A percentile compares a stretch with the other conserved stretches of the same genome.
These are phyloP conservation scores for Athene cunicularia DNA, from an alignment of 2,113 vertebrate genomes.

Conservation along the genomic window DNA sequence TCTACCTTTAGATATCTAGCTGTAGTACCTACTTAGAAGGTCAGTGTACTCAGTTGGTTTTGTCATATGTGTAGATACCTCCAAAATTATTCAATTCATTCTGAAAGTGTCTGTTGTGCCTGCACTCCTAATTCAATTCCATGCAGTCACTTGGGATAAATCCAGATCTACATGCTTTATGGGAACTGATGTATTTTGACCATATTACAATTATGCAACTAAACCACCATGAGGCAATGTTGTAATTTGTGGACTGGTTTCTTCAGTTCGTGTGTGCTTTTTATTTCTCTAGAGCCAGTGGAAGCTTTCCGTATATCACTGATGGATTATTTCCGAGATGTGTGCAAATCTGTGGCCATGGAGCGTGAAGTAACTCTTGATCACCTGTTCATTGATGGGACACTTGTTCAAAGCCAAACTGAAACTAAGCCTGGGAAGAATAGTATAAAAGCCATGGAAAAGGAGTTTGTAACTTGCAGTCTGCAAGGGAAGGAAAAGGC, in stretches of 20 bases:
- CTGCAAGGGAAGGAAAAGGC: conserved; percentile 73
- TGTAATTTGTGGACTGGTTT: neutral
- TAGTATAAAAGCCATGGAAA: conserved; percentile 78
- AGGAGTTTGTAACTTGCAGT: conserved; percentile 77
- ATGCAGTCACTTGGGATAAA: neutral
- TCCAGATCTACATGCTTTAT: neutral
- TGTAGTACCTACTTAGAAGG: neutral
- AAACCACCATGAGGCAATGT: neutral
- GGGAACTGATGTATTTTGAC: neutral
- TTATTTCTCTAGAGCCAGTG: conserved; percentile 75
- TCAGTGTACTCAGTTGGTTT: neutral
- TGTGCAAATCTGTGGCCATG: conserved; percentile 46
- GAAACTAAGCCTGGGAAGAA: conserved; percentile 74
- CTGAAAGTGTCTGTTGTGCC: neutral
- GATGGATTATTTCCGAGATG: conserved; percentile 70
- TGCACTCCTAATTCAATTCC: neutral
- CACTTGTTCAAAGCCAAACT: conserved; percentile 73
- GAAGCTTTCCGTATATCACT: conserved; percentile 71
- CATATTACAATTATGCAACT: neutral
- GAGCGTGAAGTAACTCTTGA: conserved; percentile 64
- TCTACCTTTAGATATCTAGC: neutral
- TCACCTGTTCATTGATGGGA: conserved; percentile 77
- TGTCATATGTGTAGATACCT: neutral
- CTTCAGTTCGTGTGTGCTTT: neutral
- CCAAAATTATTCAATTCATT: neutral